A percentile compares a stretch with the other conserved stretches of the same genome.
Conservation (phyloP, 2,113 vertebrate species). For the Pogona vitticeps region DNA sequence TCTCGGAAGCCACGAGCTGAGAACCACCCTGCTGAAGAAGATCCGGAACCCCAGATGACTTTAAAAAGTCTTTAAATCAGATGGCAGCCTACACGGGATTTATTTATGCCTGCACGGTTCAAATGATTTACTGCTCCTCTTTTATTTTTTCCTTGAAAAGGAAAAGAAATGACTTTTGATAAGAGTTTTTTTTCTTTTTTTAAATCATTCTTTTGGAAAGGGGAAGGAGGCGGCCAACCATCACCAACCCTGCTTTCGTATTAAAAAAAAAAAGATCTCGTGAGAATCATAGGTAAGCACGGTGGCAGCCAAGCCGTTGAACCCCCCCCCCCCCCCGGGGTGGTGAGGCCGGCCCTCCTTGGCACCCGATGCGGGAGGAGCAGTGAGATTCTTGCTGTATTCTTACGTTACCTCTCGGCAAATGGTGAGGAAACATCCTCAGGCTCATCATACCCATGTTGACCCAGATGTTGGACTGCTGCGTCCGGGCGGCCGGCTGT, state of each 20-base stretch:
- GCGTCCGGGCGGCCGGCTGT: conserved; percentile 91
- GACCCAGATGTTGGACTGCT: conserved; percentile 99
- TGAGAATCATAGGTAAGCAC: background rate
- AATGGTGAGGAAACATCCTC: conserved; percentile 95
- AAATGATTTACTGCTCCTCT: too few species aligned
- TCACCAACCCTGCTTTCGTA: conserved; percentile 1
- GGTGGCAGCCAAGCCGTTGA: background rate
- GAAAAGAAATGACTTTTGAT: background rate
- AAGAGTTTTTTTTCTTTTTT: background rate
- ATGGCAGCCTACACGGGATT: too few species aligned
- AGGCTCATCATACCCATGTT: conserved; percentile 99
- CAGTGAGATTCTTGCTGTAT: conserved; percentile 91
- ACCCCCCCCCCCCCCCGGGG: background rate
- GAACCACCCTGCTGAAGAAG: too few species aligned
- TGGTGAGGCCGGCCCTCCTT: background rate
- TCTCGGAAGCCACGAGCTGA: too few species aligned
- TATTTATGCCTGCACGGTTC: too few species aligned
- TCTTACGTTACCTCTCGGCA: conserved; percentile 98
- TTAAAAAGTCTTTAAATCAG: too few species aligned
- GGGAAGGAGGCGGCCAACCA: background rate
- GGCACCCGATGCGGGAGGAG: background rate
- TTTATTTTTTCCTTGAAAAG: background rate
- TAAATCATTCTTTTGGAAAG: background rate
- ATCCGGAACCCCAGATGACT: too few species aligned
- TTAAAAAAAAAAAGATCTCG: conserved; percentile 37